Conservation (phyloP, 2,888 invertebrate genomes). For the Yponomeuta evonymella region DNA sequence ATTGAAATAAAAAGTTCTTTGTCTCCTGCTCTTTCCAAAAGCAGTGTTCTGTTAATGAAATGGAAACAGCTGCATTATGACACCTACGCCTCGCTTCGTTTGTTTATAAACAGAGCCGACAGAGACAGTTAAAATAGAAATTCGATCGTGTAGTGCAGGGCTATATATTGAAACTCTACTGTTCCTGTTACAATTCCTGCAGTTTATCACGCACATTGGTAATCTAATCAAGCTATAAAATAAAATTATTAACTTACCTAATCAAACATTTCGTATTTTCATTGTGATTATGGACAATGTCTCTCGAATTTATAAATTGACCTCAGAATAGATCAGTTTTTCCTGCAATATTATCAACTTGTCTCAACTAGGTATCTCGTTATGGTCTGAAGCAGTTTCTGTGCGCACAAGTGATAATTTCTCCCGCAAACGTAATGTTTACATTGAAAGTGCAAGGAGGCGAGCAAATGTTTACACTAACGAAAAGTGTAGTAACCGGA, state of each 20-base stretch:
- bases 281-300: too few relatives aligned
- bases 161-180: not conserved
- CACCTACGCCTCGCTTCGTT: not conserved
- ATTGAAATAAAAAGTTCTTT: not conserved
- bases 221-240: too few relatives aligned
- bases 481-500: constrained; percentile 8
- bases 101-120: not conserved
- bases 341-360: not conserved
- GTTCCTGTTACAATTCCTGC: not conserved
- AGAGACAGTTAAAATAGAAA: not conserved
- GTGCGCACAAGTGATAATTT: constrained; percentile 10
- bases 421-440: constrained; percentile 2
- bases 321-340: not conserved
- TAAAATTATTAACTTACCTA: too few relatives aligned
- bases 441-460: constrained; percentile 12
- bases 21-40: too few relatives aligned
- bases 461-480: constrained; percentile 11
- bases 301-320: not conserved
- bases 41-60: not conserved
- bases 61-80: not conserved
- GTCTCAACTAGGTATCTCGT: not conserved
- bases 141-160: not conserved
- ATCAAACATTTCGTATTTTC: too few relatives aligned
- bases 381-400: not conserved
- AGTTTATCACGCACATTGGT: too few relatives aligned